Evolutionary conservation across 2,797 vertebrate genomes (phyloP), one percentile per base, ranked within the genome.

Genomic region (Naso thynnoides): DNA sequence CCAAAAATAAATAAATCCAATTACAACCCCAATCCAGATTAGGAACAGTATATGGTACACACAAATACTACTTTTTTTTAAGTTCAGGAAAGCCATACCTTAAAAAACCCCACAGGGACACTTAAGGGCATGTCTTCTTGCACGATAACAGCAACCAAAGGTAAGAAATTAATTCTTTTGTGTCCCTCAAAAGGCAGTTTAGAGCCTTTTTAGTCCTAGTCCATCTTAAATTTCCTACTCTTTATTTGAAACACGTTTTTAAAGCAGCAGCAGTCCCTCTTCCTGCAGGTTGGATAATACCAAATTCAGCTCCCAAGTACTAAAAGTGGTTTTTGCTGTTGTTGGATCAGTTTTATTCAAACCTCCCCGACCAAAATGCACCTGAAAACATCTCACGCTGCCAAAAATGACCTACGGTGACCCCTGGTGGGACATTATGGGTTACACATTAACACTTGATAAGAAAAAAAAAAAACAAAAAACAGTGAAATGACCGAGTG

Each of bases 1-100:
- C 16, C 15, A 23, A 26, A 53, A 85, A 84, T 70, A 72, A 73
- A 81, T 49, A 73, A 10, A 1, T 54, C 19, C 6, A 16, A 76
- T 67, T 53, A 61, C 78, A 83, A 58, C 60, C 72, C 45, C 9
- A 42, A 47, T 74, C 21, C 57, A 63, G 50, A 59, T 60, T 3
- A 42, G 48, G 3, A 23, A 71, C 60, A 77, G 65, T 62, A 36
- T 29, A 57, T 41, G 5, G 14, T 52, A 42, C 13, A 73, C 18
- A 70, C 8, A 47, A 62, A 66, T 4, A 54, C 1, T 60, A 4
- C 53, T 36, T 15, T 29, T 15, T 29, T 1, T 56, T 5, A 63
- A 41, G 18, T 26, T 42, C n/a, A 14, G 4, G 4, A 8, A 31
- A 57, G 38, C 4, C 15, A 29, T 10, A 27, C 21, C 33, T 19